phyloP scores from a whole-genome alignment of 2,113 vertebrate genomes.

The Catharus minimus region DNA sequence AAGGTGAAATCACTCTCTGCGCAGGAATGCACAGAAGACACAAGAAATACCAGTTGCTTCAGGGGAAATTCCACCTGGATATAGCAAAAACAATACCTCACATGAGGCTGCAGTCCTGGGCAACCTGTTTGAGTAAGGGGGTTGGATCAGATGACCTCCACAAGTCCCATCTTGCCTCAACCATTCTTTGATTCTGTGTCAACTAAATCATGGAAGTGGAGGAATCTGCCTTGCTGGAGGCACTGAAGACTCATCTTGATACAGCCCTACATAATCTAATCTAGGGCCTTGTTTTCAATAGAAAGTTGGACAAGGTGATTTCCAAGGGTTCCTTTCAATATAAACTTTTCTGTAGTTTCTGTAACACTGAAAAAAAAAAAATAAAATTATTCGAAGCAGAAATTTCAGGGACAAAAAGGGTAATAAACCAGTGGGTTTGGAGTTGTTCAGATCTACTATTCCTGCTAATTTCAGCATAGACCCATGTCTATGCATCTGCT shows the following conservation, averaged over 20 bases:
- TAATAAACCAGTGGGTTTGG: neutral
- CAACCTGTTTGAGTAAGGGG: fast-evolving
- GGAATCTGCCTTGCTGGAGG: neutral
- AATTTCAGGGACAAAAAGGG: neutral
- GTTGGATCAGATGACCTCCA: neutral
- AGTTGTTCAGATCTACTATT: neutral
- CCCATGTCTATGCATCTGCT: neutral
- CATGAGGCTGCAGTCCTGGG: neutral
- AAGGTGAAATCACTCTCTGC: neutral
- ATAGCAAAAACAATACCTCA: neutral
- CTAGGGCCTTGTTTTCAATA: fast-evolving
- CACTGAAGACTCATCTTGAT: neutral
- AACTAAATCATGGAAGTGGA: neutral
- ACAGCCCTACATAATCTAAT: neutral
- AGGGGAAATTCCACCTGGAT: neutral
- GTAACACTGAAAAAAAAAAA: neutral
- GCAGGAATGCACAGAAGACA: neutral
- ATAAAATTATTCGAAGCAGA: neutral
- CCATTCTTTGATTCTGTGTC: neutral
- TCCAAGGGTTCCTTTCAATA: neutral
- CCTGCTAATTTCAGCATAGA: neutral
- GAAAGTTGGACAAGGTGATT: neutral
- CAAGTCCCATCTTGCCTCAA: neutral
- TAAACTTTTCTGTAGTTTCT: neutral
- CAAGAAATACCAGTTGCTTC: neutral